Evolutionary conservation across 2,797 vertebrate genomes (phyloP).

Genomic region (Chelmon rostratus): DNA sequence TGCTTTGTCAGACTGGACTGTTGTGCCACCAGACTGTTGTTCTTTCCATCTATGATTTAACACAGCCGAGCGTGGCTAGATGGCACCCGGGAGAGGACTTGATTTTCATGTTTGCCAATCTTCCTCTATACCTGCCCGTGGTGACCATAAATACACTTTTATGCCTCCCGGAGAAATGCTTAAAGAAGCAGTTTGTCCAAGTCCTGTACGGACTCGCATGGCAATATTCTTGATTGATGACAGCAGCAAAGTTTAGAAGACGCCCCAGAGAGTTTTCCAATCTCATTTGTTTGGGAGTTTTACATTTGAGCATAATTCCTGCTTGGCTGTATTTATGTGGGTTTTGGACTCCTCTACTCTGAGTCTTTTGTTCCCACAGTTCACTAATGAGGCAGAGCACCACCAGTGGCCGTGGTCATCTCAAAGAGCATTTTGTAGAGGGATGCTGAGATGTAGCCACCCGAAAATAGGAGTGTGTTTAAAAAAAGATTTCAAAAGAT

Average conservation of each 20-base stretch:
- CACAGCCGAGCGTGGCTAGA: slow-evolving; percentile 63
- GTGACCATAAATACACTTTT: slow-evolving; percentile 83
- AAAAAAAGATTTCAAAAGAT: slow-evolving; percentile 21
- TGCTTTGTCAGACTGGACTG: slow-evolving; percentile 71
- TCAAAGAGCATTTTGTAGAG: slow-evolving; percentile 34
- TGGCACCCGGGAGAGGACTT: slow-evolving; percentile 82
- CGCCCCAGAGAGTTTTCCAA: slow-evolving; percentile 71
- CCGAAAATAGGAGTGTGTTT: slow-evolving; percentile 19
- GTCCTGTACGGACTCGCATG: slow-evolving; percentile 67
- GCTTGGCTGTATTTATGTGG: slow-evolving; percentile 64
- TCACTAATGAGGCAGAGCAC: slow-evolving; percentile 63
- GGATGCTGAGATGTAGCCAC: slow-evolving; percentile 19
- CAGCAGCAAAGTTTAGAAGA: slow-evolving; percentile 74
- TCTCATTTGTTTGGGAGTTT: slow-evolving; percentile 80
- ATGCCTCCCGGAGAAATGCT: slow-evolving; percentile 84
- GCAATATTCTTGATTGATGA: slow-evolving; percentile 82
- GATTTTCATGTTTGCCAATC: slow-evolving; percentile 85
- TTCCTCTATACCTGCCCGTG: slow-evolving; percentile 80
- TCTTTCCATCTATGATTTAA: slow-evolving; percentile 81
- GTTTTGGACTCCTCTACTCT: slow-evolving; percentile 46
- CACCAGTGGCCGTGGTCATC: slow-evolving; percentile 31
- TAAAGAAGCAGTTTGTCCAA: slow-evolving; percentile 83
- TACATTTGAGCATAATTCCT: slow-evolving; percentile 75
- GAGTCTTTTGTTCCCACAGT: slow-evolving; percentile 55
- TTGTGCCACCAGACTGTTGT: slow-evolving; percentile 76